Conservation (phyloP, 1,140 invertebrate species). For the Antheraea mylitta region DNA sequence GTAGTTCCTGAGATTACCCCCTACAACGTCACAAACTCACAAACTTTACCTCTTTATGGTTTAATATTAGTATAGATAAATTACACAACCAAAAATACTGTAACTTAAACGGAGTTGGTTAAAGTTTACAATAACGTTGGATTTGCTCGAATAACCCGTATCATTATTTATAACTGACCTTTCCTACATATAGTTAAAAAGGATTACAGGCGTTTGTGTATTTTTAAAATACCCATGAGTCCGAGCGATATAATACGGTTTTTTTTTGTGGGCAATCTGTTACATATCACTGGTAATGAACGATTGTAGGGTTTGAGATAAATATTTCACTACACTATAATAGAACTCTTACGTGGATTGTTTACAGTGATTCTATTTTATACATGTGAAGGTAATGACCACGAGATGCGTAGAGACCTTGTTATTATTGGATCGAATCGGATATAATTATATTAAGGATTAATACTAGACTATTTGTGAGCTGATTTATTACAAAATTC, state of each 20-base stretch:
- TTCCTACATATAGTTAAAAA: conserved; percentile 2
- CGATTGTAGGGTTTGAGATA: not conserved
- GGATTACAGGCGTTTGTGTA: not conserved
- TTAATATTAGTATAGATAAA: too few species aligned
- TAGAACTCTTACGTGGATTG: not conserved
- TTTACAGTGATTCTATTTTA: not conserved
- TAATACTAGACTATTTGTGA: too few species aligned
- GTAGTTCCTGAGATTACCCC: too few species aligned
- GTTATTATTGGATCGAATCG: not conserved
- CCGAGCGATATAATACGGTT: not conserved
- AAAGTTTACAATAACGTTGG: not conserved
- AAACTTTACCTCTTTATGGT: too few species aligned
- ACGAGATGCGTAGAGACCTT: not conserved
- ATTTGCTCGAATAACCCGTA: not conserved
- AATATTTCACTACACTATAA: not conserved
- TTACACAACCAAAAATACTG: too few species aligned
- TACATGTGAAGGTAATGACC: not conserved
- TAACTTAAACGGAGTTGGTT: too few species aligned
- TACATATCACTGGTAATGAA: not conserved
- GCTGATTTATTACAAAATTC: too few species aligned
- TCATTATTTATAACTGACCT: conserved; percentile 1
- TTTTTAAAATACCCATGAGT: not conserved
- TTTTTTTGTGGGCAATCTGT: not conserved
- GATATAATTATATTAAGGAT: not conserved
- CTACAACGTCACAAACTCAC: too few species aligned